These are phyloP conservation scores for Tetragonula clypearis DNA, from an alignment of 1,140 invertebrate genomes.

Conservation along the genomic window DNA sequence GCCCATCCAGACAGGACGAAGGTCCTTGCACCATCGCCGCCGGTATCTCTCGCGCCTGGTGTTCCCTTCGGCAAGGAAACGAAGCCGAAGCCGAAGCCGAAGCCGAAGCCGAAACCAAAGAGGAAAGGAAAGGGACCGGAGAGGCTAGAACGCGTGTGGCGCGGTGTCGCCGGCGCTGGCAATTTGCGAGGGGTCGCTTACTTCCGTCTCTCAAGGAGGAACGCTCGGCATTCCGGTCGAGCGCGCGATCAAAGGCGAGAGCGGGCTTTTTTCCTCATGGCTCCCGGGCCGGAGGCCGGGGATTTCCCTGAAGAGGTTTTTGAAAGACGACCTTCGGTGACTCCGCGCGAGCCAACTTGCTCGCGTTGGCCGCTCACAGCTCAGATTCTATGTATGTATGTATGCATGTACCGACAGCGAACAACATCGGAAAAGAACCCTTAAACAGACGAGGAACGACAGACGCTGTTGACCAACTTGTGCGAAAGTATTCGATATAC, in stretches of 20 bases:
- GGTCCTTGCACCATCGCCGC: slow-evolving; percentile 5
- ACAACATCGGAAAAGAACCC: not conserved
- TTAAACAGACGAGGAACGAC: not conserved
- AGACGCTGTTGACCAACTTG: no score
- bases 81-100: not conserved
- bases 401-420: slow-evolving; percentile 7
- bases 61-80: not conserved
- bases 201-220: slow-evolving; percentile 39
- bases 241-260: slow-evolving; percentile 40
- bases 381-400: not conserved
- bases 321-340: slow-evolving; percentile 47
- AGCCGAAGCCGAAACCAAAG: no score
- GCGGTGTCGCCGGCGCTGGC: not conserved
- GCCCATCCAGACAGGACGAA: not conserved
- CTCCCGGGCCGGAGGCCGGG: slow-evolving; percentile 3
- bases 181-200: slow-evolving; percentile 28
- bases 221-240: slow-evolving; percentile 39
- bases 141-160: not conserved
- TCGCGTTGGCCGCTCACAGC: slow-evolving; percentile 4
- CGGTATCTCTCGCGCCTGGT: not conserved
- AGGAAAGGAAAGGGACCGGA: not conserved
- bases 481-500: no score
- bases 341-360: slow-evolving; percentile 41
- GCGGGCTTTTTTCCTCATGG: slow-evolving; percentile 22
- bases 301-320: slow-evolving; percentile 53